A percentile compares a stretch with the other conserved stretches of the same genome.
Evolutionary conservation across 1,140 invertebrate genomes (phyloP).

Genomic region (Eueides isabella): DNA sequence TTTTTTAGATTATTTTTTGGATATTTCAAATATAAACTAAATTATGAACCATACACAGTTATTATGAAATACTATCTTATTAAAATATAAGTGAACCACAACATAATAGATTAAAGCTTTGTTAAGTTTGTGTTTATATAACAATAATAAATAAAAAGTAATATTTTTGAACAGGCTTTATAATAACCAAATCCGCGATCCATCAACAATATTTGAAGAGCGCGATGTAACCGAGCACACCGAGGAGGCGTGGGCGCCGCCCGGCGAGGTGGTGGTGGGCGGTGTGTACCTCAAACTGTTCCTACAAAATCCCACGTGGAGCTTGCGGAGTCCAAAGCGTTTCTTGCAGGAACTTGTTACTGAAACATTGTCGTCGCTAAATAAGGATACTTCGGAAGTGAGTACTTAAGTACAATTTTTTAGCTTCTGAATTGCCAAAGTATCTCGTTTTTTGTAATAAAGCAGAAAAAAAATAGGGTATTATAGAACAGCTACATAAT

Average conservation of each 20-base stretch:
- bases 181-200: conserved; percentile 84
- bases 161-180: conserved; percentile 82
- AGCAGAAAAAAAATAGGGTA: too few relatives aligned
- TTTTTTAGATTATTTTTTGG: too few relatives aligned
- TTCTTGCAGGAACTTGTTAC: conserved; percentile 95
- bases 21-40: too few relatives aligned
- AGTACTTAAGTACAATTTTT: conserved; percentile 41
- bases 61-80: too few relatives aligned
- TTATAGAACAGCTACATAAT: too few relatives aligned
- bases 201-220: conserved; percentile 83
- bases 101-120: too few relatives aligned
- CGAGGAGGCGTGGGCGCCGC: conserved; percentile 67
- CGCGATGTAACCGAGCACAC: conserved; percentile 58
- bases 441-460: too few relatives aligned
- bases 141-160: too few relatives aligned
- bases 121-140: too few relatives aligned
- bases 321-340: conserved; percentile 94
- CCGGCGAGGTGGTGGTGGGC: conserved; percentile 93
- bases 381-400: conserved; percentile 86
- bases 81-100: too few relatives aligned
- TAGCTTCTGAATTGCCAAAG: too few relatives aligned
- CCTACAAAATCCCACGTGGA: conserved; percentile 97
- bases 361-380: conserved; percentile 88
- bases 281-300: conserved; percentile 98
- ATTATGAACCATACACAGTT: too few relatives aligned